These are phyloP conservation scores for Sebastes umbrosus DNA, from an alignment of 2,797 vertebrate genomes.

Conservation along the genomic window DNA sequence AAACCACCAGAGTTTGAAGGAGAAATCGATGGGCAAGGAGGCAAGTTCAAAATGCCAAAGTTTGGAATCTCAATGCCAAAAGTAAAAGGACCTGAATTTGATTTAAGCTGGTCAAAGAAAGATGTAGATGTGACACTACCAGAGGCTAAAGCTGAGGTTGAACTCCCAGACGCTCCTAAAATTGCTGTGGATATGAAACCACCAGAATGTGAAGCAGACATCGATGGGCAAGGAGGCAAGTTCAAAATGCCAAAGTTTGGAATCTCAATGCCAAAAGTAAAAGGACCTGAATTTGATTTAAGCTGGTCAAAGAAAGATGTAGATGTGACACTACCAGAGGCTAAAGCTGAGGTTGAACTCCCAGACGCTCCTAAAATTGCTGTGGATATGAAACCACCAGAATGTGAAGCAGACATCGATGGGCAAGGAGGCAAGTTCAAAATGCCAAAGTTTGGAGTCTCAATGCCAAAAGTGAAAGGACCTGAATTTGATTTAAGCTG, in stretches of 20 bases:
- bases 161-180: constrained; percentile 8
- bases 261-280: constrained; percentile 15
- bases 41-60: constrained; percentile 29
- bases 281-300: constrained; percentile 29
- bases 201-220: constrained; percentile 7
- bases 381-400: too few species aligned
- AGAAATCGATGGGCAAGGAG: not conserved
- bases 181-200: not conserved
- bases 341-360: constrained; percentile 18
- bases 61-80: not conserved
- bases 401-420: rapidly evolving
- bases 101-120: constrained; percentile 31
- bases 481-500: too few species aligned
- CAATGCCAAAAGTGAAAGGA: too few species aligned
- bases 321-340: constrained; percentile 29
- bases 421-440: too few species aligned
- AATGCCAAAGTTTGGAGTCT: too few species aligned
- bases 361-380: not conserved
- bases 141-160: not conserved
- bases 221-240: constrained; percentile 17
- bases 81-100: constrained; percentile 24
- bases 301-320: constrained; percentile 17
- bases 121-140: constrained; percentile 14
- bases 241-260: constrained; percentile 16
- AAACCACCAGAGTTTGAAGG: too few species aligned